These are phyloP conservation scores for Sarcophaga subvicina DNA, from an alignment of 2,888 invertebrate species.

Conservation along the genomic window DNA sequence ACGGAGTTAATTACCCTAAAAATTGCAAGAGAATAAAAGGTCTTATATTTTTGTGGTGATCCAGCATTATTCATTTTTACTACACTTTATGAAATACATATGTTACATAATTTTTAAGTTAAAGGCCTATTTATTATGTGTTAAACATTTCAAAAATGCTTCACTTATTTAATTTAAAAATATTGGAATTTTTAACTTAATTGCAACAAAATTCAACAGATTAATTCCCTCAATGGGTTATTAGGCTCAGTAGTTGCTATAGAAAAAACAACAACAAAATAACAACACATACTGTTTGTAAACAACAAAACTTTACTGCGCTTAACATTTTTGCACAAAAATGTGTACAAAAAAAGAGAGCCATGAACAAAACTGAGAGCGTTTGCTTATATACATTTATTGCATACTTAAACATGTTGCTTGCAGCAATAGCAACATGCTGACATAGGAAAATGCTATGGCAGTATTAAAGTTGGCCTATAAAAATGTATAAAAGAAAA, in stretches of 20 bases:
- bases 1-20: too few relatives aligned
- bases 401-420: constrained; percentile 20
- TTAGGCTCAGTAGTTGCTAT: constrained; percentile 3
- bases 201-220: too few relatives aligned
- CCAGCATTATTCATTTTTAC: too few relatives aligned
- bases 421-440: constrained; percentile 24
- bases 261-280: constrained; percentile 22
- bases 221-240: constrained; percentile 19
- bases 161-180: not conserved
- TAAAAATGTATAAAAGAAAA: not conserved
- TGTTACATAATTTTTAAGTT: too few relatives aligned
- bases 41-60: too few relatives aligned
- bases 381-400: not conserved
- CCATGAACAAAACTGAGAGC: not conserved
- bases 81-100: too few relatives aligned
- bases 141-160: too few relatives aligned
- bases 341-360: constrained; percentile 8
- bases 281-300: not conserved
- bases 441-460: not conserved
- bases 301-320: constrained; percentile 11
- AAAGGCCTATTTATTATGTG: too few relatives aligned
- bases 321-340: constrained; percentile 11
- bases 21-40: too few relatives aligned
- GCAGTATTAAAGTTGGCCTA: not conserved
- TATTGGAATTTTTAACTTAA: too few relatives aligned